Evolutionary conservation across 2,888 invertebrate species (phyloP).

Genomic region (Rhagonycha lutea): DNA sequence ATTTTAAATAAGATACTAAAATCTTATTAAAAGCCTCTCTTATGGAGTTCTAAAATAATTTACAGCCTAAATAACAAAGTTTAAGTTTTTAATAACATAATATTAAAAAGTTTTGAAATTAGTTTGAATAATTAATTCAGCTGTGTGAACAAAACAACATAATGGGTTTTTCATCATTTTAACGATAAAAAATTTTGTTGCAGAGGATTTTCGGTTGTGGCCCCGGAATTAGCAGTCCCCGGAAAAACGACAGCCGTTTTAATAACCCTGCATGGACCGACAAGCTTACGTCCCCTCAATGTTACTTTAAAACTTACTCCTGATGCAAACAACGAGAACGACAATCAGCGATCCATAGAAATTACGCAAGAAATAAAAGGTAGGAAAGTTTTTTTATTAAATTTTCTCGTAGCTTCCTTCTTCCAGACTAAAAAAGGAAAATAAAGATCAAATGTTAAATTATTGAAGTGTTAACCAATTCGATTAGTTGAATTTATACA

Average conservation of each 20-base stretch:
- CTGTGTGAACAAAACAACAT: neutral
- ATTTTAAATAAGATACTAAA: neutral
- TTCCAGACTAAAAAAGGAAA: neutral
- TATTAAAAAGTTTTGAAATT: neutral
- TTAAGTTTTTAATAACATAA: neutral
- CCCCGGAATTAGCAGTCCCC: constrained; percentile 68
- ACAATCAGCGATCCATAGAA: constrained; percentile 43
- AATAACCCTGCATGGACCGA: constrained; percentile 63
- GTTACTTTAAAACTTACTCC: constrained; percentile 61
- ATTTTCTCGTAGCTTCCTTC: neutral
- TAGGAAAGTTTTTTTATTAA: constrained; percentile 32
- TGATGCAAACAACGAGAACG: constrained; percentile 36
- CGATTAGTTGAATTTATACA: constrained; percentile 18
- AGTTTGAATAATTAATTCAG: neutral
- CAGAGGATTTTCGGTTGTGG: constrained; percentile 70
- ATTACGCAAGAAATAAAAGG: constrained; percentile 51
- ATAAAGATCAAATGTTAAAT: constrained; percentile 13
- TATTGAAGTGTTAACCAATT: constrained; percentile 15
- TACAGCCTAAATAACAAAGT: neutral
- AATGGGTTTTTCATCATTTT: neutral
- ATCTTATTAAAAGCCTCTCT: neutral
- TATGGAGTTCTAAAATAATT: neutral
- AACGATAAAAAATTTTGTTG: constrained; percentile 39
- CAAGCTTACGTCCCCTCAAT: constrained; percentile 59
- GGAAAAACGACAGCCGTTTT: constrained; percentile 69